phyloP scores from a whole-genome alignment of 2,797 vertebrate species.

The Mormyrus hasselquistii region DNA sequence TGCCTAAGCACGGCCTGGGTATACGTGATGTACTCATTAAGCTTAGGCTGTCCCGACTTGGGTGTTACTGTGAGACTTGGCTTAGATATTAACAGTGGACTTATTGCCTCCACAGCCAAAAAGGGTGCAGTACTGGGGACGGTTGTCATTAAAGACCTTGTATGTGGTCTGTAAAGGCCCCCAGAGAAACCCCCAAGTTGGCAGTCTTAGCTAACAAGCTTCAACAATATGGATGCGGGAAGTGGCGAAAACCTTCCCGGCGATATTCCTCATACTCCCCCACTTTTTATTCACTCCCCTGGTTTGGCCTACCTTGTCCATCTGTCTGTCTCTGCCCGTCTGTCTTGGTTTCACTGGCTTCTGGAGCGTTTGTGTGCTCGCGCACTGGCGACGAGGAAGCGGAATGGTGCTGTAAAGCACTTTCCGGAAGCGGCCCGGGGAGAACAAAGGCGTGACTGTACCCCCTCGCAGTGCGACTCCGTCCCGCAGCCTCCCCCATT shows the following conservation, averaged over 20 bases:
- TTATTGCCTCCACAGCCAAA: background rate
- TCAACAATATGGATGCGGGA: background rate
- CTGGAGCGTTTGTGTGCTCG: background rate
- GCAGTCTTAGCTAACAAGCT: background rate
- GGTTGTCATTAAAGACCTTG: background rate
- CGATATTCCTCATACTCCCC: background rate
- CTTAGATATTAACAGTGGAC: background rate
- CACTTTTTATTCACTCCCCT: background rate
- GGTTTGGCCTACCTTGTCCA: background rate
- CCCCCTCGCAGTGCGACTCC: background rate
- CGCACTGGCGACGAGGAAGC: background rate
- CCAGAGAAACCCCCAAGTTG: background rate
- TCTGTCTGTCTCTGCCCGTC: background rate
- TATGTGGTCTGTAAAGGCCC: background rate
- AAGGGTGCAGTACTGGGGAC: background rate
- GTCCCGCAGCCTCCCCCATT: background rate
- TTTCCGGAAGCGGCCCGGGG: background rate
- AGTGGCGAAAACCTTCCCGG: background rate
- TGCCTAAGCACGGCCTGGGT: background rate
- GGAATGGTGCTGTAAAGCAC: background rate
- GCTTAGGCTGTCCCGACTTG: background rate
- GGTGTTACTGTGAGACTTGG: background rate
- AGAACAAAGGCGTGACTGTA: conserved; percentile 13
- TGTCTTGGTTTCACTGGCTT: background rate
- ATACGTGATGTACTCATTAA: background rate